A percentile compares a stretch with the other conserved stretches of the same genome.
phyloP scores from a whole-genome alignment of 2,888 invertebrate genomes.

The Pediacus dermestoides region DNA sequence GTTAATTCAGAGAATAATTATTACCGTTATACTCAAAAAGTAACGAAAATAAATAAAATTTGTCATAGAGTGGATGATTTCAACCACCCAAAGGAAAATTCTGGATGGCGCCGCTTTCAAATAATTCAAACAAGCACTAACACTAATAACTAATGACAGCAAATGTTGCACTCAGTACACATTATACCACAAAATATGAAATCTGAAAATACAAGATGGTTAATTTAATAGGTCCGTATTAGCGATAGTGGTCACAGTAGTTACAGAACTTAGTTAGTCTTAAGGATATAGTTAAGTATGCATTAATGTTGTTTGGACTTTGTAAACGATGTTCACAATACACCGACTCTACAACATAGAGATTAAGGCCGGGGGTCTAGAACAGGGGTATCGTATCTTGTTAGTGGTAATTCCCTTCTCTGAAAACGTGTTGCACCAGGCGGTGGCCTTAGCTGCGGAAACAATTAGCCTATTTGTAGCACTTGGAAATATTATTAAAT shows the following conservation, averaged over 20 bases:
- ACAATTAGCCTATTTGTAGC: slow-evolving; percentile 3
- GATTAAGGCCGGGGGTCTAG: slow-evolving; percentile 17
- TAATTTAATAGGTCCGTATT: too few species aligned
- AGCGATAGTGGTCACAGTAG: slow-evolving; percentile 15
- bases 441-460: slow-evolving; percentile 13
- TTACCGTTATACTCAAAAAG: too few species aligned
- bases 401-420: slow-evolving; percentile 22
- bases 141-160: too few species aligned
- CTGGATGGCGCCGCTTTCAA: too few species aligned
- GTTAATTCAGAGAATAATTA: too few species aligned
- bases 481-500: neutral
- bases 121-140: too few species aligned
- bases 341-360: slow-evolving; percentile 14
- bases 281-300: slow-evolving; percentile 26
- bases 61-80: too few species aligned
- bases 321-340: slow-evolving; percentile 24
- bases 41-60: too few species aligned
- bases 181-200: too few species aligned
- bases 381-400: slow-evolving; percentile 18
- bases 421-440: slow-evolving; percentile 19
- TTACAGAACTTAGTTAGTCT: slow-evolving; percentile 27
- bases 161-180: too few species aligned
- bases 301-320: slow-evolving; percentile 29
- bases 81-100: too few species aligned
- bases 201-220: too few species aligned